Conservation (phyloP, 1,140 invertebrate species). For the Hylaeus volcanicus region DNA sequence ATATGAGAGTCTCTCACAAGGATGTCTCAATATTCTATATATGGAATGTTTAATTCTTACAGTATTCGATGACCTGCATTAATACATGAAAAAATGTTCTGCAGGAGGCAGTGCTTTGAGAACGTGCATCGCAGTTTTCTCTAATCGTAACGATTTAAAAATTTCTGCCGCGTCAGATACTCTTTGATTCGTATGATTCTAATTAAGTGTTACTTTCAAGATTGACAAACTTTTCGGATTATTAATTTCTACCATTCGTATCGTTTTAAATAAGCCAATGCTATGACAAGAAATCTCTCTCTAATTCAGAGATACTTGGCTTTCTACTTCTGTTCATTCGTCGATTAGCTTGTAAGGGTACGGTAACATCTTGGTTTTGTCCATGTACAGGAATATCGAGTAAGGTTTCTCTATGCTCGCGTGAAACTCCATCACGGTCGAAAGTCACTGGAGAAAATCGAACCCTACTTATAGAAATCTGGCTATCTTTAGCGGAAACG, state of each 20-base stretch:
- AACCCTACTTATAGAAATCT: slow-evolving; percentile 84
- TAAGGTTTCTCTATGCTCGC: slow-evolving; percentile 78
- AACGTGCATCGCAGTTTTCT: slow-evolving; percentile 52
- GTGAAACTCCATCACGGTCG: slow-evolving; percentile 68
- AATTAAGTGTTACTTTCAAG: slow-evolving; percentile 42
- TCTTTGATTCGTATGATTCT: slow-evolving; percentile 25
- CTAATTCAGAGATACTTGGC: slow-evolving; percentile 81
- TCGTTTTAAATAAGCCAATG: slow-evolving; percentile 78
- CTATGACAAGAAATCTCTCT: slow-evolving; percentile 83
- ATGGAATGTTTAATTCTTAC: slow-evolving; percentile 62
- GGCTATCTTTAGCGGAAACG: slow-evolving; percentile 89
- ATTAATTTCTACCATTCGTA: background rate
- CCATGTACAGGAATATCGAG: slow-evolving; percentile 85
- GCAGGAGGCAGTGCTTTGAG: slow-evolving; percentile 62
- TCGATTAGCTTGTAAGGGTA: slow-evolving; percentile 82
- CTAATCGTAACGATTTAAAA: slow-evolving; percentile 29
- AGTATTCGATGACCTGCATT: slow-evolving; percentile 36
- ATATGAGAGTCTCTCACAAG: slow-evolving; percentile 39
- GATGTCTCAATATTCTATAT: slow-evolving; percentile 37
- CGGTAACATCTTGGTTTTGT: slow-evolving; percentile 84
- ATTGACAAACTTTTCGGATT: slow-evolving; percentile 22
- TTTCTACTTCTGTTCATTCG: slow-evolving; percentile 77
- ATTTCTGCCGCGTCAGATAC: slow-evolving; percentile 24
- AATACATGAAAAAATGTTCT: slow-evolving; percentile 51
- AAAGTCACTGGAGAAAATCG: slow-evolving; percentile 90